Evolutionary conservation across 2,888 invertebrate genomes (phyloP).

Genomic region (Brachyopa scutellaris): DNA sequence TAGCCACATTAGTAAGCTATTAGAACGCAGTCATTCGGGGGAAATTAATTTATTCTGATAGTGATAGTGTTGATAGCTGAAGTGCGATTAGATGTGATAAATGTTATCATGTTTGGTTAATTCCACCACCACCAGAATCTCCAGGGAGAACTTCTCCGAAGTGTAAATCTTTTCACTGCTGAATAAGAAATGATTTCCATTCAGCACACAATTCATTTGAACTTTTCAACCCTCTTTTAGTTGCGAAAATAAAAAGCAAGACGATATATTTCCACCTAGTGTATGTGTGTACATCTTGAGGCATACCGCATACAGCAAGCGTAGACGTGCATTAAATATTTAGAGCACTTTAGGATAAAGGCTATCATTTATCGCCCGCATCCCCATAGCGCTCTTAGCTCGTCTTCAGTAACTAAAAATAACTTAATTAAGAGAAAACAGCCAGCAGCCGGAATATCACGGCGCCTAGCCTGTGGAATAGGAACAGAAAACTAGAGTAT

Average conservation of each 20-base stretch:
- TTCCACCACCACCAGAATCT: slow-evolving; percentile 8
- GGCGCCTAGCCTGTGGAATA: not conserved
- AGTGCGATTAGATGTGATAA: slow-evolving; percentile 17
- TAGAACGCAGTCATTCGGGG: not conserved
- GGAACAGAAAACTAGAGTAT: slow-evolving; percentile 31
- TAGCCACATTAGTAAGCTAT: not conserved
- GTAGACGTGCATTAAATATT: slow-evolving; percentile 32
- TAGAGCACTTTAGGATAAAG: slow-evolving; percentile 34
- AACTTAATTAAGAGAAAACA: slow-evolving; percentile 28
- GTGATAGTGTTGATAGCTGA: not conserved
- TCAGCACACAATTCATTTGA: slow-evolving; percentile 23
- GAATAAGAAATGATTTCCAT: slow-evolving; percentile 24
- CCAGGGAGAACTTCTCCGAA: slow-evolving; percentile 1
- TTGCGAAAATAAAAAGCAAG: not conserved
- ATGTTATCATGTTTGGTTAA: slow-evolving; percentile 4
- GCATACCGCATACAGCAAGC: not conserved
- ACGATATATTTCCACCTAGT: slow-evolving; percentile 1
- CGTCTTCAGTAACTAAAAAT: slow-evolving; percentile 37
- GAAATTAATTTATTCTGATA: not conserved
- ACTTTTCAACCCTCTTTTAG: slow-evolving; percentile 10
- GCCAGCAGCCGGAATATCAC: not conserved
- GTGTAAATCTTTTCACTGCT: slow-evolving; percentile 10
- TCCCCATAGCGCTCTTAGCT: not conserved
- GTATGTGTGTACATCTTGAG: slow-evolving; percentile 10
- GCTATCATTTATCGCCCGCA: not conserved